Conservation (phyloP, 2,113 vertebrate species). For the Stictonetta naevosa region DNA sequence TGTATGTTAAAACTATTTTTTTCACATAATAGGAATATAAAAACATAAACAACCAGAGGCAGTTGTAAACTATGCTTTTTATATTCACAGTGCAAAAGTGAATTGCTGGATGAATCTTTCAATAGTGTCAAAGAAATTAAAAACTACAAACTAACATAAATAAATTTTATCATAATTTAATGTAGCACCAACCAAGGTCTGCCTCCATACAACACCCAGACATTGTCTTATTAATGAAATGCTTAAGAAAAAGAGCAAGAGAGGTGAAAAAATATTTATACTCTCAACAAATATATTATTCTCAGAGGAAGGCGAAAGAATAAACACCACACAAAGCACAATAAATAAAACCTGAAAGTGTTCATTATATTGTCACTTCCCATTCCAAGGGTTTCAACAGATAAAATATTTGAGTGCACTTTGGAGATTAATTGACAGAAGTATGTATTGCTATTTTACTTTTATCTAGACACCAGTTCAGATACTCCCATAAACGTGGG, state of each 20-base stretch:
- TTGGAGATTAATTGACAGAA: background rate
- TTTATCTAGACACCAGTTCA: background rate
- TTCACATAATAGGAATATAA: background rate
- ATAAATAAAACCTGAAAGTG: constrained; percentile 39
- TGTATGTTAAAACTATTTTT: background rate
- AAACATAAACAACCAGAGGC: background rate
- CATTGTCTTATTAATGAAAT: background rate
- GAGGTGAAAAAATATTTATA: constrained; percentile 43
- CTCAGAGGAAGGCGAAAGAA: constrained; percentile 17
- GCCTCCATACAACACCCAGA: background rate
- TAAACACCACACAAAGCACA: constrained; percentile 39
- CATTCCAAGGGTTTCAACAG: background rate
- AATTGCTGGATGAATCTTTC: constrained; percentile 3
- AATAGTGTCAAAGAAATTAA: background rate
- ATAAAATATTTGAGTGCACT: background rate
- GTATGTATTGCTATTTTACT: background rate
- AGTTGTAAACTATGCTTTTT: background rate
- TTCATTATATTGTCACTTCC: constrained; percentile 64
- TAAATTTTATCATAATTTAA: background rate
- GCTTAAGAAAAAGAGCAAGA: constrained; percentile 30
- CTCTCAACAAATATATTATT: background rate
- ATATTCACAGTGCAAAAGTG: background rate
- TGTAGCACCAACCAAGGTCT: background rate
- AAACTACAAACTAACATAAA: background rate
- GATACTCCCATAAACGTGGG: background rate